phyloP scores from a whole-genome alignment of 2,888 invertebrate genomes.

The Hoplodrina ambigua region DNA sequence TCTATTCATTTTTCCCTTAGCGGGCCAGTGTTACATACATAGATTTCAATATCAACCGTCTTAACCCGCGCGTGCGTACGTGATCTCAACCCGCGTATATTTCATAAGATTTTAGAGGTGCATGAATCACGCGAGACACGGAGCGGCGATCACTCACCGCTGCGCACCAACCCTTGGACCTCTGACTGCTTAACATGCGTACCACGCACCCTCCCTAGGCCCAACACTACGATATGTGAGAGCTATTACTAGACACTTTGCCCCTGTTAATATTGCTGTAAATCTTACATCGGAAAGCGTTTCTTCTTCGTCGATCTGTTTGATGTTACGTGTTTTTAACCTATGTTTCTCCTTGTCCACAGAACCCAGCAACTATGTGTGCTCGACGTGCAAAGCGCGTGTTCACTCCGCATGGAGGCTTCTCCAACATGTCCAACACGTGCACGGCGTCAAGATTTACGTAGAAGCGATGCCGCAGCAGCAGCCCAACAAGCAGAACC shows the following conservation, averaged over 20 bases:
- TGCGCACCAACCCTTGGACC: slow-evolving; percentile 85
- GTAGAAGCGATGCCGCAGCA: slow-evolving; percentile 91
- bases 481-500: slow-evolving; percentile 87
- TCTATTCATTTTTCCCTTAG: slow-evolving; percentile 72
- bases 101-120: slow-evolving; percentile 91
- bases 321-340: slow-evolving; percentile 67
- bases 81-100: slow-evolving; percentile 88
- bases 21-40: slow-evolving; percentile 83
- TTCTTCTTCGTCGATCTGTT: slow-evolving; percentile 66
- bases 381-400: slow-evolving; percentile 97
- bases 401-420: slow-evolving; percentile 98
- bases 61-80: slow-evolving; percentile 88
- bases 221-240: slow-evolving; percentile 89
- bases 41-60: slow-evolving; percentile 91
- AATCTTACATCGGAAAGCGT: slow-evolving; percentile 83
- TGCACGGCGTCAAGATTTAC: slow-evolving; percentile 98
- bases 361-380: slow-evolving; percentile 98
- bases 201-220: slow-evolving; percentile 86
- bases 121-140: slow-evolving; percentile 90
- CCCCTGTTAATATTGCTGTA: slow-evolving; percentile 89
- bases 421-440: slow-evolving; percentile 98
- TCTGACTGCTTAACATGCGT: slow-evolving; percentile 85
- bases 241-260: slow-evolving; percentile 91
- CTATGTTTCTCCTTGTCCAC: slow-evolving; percentile 81
- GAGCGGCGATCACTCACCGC: slow-evolving; percentile 89